These are phyloP conservation scores for Clitarchus hookeri DNA, from an alignment of 2,888 invertebrate species.

Conservation along the genomic window DNA sequence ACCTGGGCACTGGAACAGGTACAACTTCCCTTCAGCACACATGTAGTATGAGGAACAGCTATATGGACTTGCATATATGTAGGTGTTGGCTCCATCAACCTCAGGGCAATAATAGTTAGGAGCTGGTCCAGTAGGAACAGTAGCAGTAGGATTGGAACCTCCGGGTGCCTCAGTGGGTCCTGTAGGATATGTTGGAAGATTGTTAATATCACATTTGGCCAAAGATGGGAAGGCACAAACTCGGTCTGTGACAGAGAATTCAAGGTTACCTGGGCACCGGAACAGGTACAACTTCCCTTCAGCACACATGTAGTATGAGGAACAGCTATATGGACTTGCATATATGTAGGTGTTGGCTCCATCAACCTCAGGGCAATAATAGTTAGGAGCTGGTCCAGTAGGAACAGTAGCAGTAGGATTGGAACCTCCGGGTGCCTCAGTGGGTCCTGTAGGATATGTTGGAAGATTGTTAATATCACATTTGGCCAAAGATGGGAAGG, in stretches of 20 bases:
- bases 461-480: slow-evolving; percentile 7
- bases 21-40: background rate
- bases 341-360: background rate
- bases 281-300: background rate
- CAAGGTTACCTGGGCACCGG: background rate
- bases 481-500: background rate
- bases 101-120: background rate
- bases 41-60: background rate
- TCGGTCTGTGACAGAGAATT: background rate
- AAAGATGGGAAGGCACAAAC: background rate
- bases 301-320: background rate
- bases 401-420: background rate
- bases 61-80: background rate
- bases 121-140: background rate
- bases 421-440: background rate
- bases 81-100: background rate
- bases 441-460: background rate
- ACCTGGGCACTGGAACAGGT: background rate
- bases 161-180: background rate
- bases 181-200: background rate
- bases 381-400: background rate
- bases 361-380: background rate
- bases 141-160: background rate
- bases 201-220: background rate
- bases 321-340: background rate